Percentiles rank a stretch among this genome's conserved stretches.
Evolutionary conservation across 53 echinoderm and acorn worm genomes (phyloP).

Genomic region (Echinarachnius parma): DNA sequence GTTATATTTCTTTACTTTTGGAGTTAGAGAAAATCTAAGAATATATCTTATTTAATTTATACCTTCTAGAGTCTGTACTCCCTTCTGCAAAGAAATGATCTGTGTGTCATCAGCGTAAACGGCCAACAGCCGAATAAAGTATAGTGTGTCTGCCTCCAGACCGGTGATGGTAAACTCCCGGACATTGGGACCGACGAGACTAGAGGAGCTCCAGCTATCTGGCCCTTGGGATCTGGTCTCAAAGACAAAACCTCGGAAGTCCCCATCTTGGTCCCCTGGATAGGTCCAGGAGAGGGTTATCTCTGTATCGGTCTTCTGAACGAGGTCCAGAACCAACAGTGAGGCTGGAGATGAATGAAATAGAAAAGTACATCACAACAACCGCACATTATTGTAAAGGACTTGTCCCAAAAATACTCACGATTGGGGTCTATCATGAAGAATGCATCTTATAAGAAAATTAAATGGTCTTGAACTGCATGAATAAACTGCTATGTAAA

Average conservation of each 20-base stretch:
- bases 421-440: too few species aligned
- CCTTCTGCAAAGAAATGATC: slow-evolving; percentile 19
- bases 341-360: too few species aligned
- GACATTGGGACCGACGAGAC: background rate
- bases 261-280: background rate
- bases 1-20: too few species aligned
- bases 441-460: too few species aligned
- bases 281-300: slow-evolving; percentile 7
- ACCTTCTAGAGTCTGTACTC: slow-evolving; percentile 1
- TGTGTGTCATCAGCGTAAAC: background rate
- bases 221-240: background rate
- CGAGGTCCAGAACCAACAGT: slow-evolving; percentile 15
- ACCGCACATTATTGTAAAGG: too few species aligned
- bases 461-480: too few species aligned
- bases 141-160: slow-evolving; percentile 8
- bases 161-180: slow-evolving; percentile 2
- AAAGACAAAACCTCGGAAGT: slow-evolving; percentile 9
- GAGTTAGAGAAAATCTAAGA: too few species aligned
- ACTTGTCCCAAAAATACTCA: too few species aligned
- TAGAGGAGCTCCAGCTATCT: background rate
- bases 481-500: too few species aligned
- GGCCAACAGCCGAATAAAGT: slow-evolving; percentile 24
- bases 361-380: too few species aligned
- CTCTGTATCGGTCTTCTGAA: background rate
- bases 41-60: background rate